Base-by-base conservation (phyloP, 2,888 invertebrate genomes). In the Chymomyza fuscimana region DNA sequence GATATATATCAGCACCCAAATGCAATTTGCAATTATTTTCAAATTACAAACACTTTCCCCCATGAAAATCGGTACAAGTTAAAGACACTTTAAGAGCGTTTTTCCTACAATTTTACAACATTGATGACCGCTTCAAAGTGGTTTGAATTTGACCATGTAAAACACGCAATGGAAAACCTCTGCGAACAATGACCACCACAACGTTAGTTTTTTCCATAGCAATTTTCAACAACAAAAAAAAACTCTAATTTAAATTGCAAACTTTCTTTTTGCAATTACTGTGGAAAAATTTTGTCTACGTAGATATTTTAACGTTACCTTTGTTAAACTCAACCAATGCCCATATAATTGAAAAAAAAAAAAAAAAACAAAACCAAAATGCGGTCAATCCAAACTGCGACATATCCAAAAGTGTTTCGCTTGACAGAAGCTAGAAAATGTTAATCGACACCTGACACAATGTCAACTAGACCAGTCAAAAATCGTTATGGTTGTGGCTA, bases 201-300 rank as follows among this genome's bases (percentile, higher is more conserved):
- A 82, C 78, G 66, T 64, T 69, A 25, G 68, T 62, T 72, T 62
- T 19, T 74, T 67, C 12, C 40, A 46, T 12, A 60, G 72, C 65
- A 68, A 73, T 65, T 77, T 68, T 25, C 56, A 32, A 32, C 63
- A 67, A 70, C 40, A 52, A 60, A 22, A 50, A 52, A 63, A 50
- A 63, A 76, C 66, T 65, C 72, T 69, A 74, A 72, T 72, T 80
- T 76, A 67, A 66, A 19, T 71, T 60, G 74, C 73, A 69, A 83
- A 86, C 78, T 80, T 82, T 82, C 80, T 74, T 80, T 86, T 58
- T 29, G 83, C 80, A 76, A 81, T 78, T 81, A 70, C 72, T 32
- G 32, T 32, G 32, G 32, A 32, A 22, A 56, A 56, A 56, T 56
- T 56, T 56, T 9, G 9, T 32, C 9, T 9, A 32, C 32, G 32